Percentiles rank a stretch among this genome's conserved stretches.
Evolutionary conservation across 2,888 invertebrate genomes (phyloP).

Genomic region (Carcina quercana): DNA sequence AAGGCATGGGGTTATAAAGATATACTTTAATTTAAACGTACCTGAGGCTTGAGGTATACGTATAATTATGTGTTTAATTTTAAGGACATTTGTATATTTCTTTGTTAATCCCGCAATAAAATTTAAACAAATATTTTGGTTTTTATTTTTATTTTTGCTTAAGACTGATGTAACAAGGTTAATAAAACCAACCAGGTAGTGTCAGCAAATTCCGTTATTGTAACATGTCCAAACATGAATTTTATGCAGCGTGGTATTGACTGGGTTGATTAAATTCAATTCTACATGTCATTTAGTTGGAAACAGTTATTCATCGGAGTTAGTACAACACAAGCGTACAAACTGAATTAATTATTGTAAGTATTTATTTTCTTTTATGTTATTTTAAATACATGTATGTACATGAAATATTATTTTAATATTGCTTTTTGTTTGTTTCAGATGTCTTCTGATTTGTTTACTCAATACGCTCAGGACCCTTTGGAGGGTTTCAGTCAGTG

Average conservation of each 20-base stretch:
- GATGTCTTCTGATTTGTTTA: neutral
- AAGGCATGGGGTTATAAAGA: conserved; percentile 4
- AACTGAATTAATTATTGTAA: neutral
- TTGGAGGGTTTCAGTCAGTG: neutral
- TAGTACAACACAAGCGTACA: no score
- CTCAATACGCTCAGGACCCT: neutral
- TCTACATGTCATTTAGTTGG: no score
- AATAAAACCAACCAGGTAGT: neutral
- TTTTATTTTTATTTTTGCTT: no score
- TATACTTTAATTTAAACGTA: neutral
- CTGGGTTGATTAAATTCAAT: no score
- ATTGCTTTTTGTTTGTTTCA: neutral
- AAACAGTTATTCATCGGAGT: no score
- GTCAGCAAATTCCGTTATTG: neutral
- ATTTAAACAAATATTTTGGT: neutral
- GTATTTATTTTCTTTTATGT: neutral
- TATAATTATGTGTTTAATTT: neutral
- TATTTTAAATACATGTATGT: neutral
- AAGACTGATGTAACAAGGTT: no score
- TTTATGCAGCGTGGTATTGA: no score
- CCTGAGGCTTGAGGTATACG: neutral
- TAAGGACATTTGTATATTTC: neutral
- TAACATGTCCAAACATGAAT: no score
- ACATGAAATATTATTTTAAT: neutral
- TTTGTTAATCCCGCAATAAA: neutral